These are phyloP conservation scores for Blastobasis lacticolella DNA, from an alignment of 2,888 invertebrate species.

Conservation along the genomic window DNA sequence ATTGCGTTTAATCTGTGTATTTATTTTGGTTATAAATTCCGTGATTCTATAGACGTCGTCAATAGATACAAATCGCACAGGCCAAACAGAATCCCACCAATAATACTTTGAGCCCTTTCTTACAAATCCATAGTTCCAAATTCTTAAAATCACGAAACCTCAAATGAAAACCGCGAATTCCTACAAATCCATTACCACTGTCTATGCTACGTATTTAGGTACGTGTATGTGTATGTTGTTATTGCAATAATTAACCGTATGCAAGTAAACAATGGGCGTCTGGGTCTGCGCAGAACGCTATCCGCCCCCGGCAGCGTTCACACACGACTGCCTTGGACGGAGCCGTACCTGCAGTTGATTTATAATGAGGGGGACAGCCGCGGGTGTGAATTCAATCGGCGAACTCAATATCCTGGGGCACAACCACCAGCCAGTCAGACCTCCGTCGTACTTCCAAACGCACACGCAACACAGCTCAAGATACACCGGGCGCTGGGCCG, in stretches of 20 bases:
- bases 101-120: too few relatives aligned
- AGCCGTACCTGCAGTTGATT: slow-evolving; percentile 69
- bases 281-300: slow-evolving; percentile 16
- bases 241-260: too few relatives aligned
- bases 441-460: slow-evolving; percentile 16
- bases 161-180: too few relatives aligned
- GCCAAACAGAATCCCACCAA: too few relatives aligned
- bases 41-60: neutral
- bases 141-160: too few relatives aligned
- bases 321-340: slow-evolving; percentile 56
- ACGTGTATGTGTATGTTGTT: too few relatives aligned
- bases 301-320: slow-evolving; percentile 42
- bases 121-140: too few relatives aligned
- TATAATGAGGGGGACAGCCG: slow-evolving; percentile 60
- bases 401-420: slow-evolving; percentile 44
- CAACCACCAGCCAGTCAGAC: slow-evolving; percentile 32
- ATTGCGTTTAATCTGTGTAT: slow-evolving; percentile 43
- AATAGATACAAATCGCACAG: too few relatives aligned
- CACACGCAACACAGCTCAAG: slow-evolving; percentile 19
- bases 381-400: slow-evolving; percentile 63
- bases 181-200: too few relatives aligned
- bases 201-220: too few relatives aligned
- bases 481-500: slow-evolving; percentile 39
- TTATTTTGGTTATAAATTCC: slow-evolving; percentile 22
- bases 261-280: too few relatives aligned